Conservation (phyloP, 2,113 vertebrate genomes). For the Cricetomys ansorgei region DNA sequence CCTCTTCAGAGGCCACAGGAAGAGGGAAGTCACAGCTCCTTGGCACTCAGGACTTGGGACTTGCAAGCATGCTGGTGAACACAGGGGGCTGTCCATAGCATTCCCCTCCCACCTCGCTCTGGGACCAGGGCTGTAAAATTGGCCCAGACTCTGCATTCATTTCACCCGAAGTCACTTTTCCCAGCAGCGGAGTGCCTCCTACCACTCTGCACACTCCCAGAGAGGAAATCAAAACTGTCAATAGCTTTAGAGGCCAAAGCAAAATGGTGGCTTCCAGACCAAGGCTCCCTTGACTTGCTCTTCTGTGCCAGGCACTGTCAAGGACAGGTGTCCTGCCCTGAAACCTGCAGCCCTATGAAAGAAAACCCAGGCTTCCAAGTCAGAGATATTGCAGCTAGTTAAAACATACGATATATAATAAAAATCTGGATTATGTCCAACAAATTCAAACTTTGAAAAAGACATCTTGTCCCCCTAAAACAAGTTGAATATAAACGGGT, state of each 20-base stretch:
- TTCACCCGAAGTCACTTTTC: slow-evolving; percentile 53
- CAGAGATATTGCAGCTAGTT: not conserved
- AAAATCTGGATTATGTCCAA: slow-evolving; percentile 17
- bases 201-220: not conserved
- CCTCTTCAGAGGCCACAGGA: slow-evolving; percentile 35
- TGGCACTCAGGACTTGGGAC: not conserved
- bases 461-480: not conserved
- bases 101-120: not conserved
- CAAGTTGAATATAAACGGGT: not conserved
- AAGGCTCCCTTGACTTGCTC: not conserved
- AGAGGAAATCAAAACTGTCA: slow-evolving; percentile 39
- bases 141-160: slow-evolving; percentile 25
- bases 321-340: not conserved
- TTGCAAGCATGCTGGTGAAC: not conserved
- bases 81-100: not conserved
- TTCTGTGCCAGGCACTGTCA: not conserved
- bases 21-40: slow-evolving; percentile 8
- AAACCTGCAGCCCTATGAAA: not conserved
- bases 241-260: not conserved
- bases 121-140: not conserved
- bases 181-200: not conserved
- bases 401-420: not conserved
- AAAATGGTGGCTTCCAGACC: not conserved
- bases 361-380: not conserved
- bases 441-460: slow-evolving; percentile 37